A percentile compares a stretch with the other conserved stretches of the same genome.
Conservation (phyloP, 2,888 invertebrate genomes). For the Andrena flavipes region DNA sequence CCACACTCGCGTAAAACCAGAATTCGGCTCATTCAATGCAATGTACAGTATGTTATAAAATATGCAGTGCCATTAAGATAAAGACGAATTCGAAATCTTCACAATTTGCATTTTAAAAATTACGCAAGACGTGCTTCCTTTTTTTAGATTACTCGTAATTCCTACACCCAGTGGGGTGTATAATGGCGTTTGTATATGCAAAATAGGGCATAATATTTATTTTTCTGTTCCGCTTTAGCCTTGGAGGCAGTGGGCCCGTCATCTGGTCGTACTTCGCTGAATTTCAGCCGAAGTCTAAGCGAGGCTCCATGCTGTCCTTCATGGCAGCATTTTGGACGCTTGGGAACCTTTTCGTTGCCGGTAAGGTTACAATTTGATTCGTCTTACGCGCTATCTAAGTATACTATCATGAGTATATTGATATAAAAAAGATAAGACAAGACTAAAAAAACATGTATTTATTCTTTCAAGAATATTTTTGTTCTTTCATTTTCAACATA, state of each 20-base stretch:
- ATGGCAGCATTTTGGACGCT: slow-evolving; percentile 98
- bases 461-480: too few relatives aligned
- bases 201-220: too few relatives aligned
- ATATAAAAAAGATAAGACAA: not conserved
- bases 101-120: too few relatives aligned
- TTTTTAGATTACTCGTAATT: not conserved
- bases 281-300: slow-evolving; percentile 95
- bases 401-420: not conserved
- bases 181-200: too few relatives aligned
- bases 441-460: not conserved
- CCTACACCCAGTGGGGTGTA: too few relatives aligned
- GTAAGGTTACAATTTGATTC: slow-evolving; percentile 81
- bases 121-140: too few relatives aligned
- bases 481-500: too few relatives aligned
- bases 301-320: slow-evolving; percentile 96
- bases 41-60: too few relatives aligned
- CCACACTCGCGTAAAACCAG: too few relatives aligned
- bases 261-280: slow-evolving; percentile 98
- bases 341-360: slow-evolving; percentile 96
- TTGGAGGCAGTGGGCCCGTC: slow-evolving; percentile 96
- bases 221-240: slow-evolving; percentile 85
- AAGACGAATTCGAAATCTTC: too few relatives aligned
- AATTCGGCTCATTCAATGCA: too few relatives aligned
- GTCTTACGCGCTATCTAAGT: not conserved
- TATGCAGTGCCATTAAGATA: too few relatives aligned